A percentile compares a stretch with the other conserved stretches of the same genome.
Conservation (phyloP, 2,888 invertebrate genomes). For the Rutpela maculata region DNA sequence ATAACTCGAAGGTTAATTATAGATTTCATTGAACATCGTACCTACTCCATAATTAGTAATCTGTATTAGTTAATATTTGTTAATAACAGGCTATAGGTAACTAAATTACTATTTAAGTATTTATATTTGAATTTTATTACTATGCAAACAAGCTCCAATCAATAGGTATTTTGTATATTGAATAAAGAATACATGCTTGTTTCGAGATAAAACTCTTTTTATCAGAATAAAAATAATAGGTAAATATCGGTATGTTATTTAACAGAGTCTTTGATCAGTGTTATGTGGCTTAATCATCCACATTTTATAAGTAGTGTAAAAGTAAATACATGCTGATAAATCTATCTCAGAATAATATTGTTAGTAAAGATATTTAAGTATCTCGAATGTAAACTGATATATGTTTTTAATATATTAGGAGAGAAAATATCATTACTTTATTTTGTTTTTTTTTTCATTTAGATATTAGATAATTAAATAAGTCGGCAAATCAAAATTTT, state of each 20-base stretch:
- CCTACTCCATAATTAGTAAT: not conserved
- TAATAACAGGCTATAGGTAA: not conserved
- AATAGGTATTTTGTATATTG: not conserved
- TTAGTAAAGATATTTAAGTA: not conserved
- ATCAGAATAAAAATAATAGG: not conserved
- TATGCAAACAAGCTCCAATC: not conserved
- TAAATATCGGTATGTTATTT: not conserved
- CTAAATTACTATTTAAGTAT: not conserved
- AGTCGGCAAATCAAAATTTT: too few species aligned
- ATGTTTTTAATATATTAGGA: too few species aligned
- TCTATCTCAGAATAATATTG: constrained; percentile 4
- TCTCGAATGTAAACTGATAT: not conserved
- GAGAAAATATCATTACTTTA: too few species aligned
- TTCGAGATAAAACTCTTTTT: not conserved
- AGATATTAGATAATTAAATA: too few species aligned
- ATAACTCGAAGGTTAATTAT: not conserved
- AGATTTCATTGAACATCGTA: not conserved
- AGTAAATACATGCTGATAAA: constrained; percentile 3
- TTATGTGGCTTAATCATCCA: not conserved
- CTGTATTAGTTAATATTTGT: not conserved
- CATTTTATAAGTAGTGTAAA: not conserved
- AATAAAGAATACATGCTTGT: not conserved
- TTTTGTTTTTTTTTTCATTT: too few species aligned
- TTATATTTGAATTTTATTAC: not conserved
- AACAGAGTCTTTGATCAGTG: not conserved